Evolutionary conservation across 2,888 invertebrate species (phyloP), one percentile per base, ranked within the genome.

Genomic region (Hecatera dysodea): DNA sequence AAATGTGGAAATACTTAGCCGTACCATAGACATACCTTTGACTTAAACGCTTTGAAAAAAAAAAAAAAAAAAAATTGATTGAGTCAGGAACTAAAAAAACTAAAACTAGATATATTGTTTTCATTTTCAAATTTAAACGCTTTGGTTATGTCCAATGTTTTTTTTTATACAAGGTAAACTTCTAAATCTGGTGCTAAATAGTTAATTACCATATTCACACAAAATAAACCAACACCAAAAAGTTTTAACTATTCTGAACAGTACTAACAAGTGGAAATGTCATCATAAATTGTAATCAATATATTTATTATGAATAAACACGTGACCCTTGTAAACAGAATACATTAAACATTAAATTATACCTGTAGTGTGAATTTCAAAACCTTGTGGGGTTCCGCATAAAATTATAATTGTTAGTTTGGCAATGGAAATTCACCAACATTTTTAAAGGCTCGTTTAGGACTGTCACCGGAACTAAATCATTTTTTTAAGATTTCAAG

Each of bases 201-300:
- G 33, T 59, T 46, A 42, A 42, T 42, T 64, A 48, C 29, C 57
- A 48, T 24, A 15, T 42, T 11, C 15, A 61, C 19, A 46, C 9
- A 4, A 42, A 65, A 56, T 27, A 50, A 78, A 44, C 22, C 19
- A 50, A 55, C 22, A 36, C 11, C 33, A 12, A 33, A 55, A 75
- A 63, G n/a, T 69, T 55, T 66, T 44, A 44, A 66, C 36, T 62
- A 72, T 27, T 33, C 62, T 36, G n/a, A 42, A 33, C 56, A 24
- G n/a, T 60, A 36, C 56, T 78, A 39, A 66, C 27, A 11, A 46
- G 27, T 61, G 60, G 19, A 36, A 68, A 66, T 68, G 65, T 46
- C 36, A 33, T 36, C 65, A 77, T 60, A 69, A 69, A 67, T 72
- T 27, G 56, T 80, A 67, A 73, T 80, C 62, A 76, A 73, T 68